Percentiles rank a stretch among this genome's conserved stretches.
These are phyloP conservation scores for Alligator sinensis DNA, from an alignment of 2,113 vertebrate genomes.

Conservation along the genomic window DNA sequence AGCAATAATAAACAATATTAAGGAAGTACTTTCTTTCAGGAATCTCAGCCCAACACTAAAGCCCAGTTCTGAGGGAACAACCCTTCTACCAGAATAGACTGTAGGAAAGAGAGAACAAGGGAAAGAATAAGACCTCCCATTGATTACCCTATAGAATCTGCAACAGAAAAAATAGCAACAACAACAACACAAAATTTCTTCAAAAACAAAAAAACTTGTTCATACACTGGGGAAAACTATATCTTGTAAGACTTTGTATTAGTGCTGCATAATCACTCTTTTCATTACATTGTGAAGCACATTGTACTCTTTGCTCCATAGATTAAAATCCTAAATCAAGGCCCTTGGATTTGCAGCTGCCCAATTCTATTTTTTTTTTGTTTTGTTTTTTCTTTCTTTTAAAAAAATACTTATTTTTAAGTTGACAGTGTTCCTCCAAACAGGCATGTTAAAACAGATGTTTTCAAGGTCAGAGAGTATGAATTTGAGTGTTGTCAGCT, in stretches of 20 bases:
- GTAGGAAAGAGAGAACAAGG: not conserved
- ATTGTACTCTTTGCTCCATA: not conserved
- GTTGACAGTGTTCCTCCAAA: not conserved
- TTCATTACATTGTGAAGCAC: not conserved
- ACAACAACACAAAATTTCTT: not conserved
- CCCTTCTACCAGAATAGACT: not conserved
- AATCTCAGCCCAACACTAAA: not conserved
- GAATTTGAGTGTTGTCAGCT: not conserved
- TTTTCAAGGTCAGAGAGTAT: not conserved
- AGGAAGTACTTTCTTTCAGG: not conserved
- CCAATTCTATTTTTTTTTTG: not conserved
- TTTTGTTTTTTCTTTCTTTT: too few relatives aligned
- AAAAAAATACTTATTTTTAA: not conserved
- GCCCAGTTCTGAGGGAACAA: not conserved
- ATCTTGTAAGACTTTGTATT: not conserved
- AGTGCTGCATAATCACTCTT: not conserved
- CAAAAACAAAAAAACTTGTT: not conserved
- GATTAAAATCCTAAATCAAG: not conserved
- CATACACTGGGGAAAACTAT: not conserved
- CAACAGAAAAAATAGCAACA: not conserved
- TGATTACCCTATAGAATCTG: not conserved
- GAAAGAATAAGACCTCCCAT: too few relatives aligned
- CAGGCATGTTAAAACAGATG: rapidly evolving
- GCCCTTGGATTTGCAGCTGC: not conserved
- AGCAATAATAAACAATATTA: not conserved